A percentile compares a stretch with the other conserved stretches of the same genome.
phyloP scores from a whole-genome alignment of 2,113 vertebrate species.

The Hoplias malabaricus region DNA sequence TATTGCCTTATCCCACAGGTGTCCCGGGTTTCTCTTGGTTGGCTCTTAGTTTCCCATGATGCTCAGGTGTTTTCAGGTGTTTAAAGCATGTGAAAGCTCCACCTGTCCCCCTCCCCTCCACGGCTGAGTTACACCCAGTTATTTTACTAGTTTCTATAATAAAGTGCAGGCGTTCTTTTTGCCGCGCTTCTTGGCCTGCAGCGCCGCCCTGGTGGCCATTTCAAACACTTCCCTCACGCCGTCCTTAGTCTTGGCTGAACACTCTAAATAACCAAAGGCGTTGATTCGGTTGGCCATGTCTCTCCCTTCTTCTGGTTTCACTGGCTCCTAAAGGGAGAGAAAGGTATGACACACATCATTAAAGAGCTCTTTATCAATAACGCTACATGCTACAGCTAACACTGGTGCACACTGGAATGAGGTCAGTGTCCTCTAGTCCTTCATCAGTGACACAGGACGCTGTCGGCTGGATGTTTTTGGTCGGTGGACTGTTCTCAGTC shows the following conservation, averaged over 20 bases:
- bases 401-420: too few relatives aligned
- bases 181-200: conserved; percentile 73
- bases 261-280: conserved; percentile 78
- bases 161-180: conserved; percentile 69
- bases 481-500: too few relatives aligned
- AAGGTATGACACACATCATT: conserved; percentile 69
- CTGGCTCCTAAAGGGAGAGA: conserved; percentile 78
- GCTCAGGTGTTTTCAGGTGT: conserved; percentile 4
- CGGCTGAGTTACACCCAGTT: conserved; percentile 53
- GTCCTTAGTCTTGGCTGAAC: conserved; percentile 94
- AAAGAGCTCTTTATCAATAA: too few relatives aligned
- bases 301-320: conserved; percentile 76
- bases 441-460: too few relatives aligned
- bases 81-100: conserved; percentile 29
- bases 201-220: conserved; percentile 90
- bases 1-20: background rate
- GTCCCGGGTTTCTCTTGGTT: conserved; percentile 17
- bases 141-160: conserved; percentile 68
- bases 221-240: conserved; percentile 95
- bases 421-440: too few relatives aligned
- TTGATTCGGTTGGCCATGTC: conserved; percentile 77
- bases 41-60: conserved; percentile 12
- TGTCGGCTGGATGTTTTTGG: too few relatives aligned
- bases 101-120: conserved; percentile 52
- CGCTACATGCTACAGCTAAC: too few relatives aligned